Evolutionary conservation across 1,140 invertebrate genomes (phyloP).

Genomic region (Teleopsis dalmanni): DNA sequence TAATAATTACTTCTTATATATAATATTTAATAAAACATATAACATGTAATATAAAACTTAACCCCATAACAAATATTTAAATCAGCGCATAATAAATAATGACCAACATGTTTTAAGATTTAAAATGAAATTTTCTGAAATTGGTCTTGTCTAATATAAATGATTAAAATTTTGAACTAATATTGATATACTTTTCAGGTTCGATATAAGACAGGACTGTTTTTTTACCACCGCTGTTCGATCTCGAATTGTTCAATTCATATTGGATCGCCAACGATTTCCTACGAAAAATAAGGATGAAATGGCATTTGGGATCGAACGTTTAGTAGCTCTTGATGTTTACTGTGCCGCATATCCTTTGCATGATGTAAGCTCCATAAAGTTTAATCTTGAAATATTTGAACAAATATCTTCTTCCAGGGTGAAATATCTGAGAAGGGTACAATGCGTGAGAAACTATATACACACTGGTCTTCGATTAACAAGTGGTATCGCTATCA

Average conservation of each 20-base stretch:
- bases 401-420: slow-evolving; percentile 39
- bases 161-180: background rate
- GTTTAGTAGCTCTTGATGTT: slow-evolving; percentile 65
- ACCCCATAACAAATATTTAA: too few species aligned
- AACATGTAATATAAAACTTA: too few species aligned
- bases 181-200: slow-evolving; percentile 51
- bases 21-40: too few species aligned
- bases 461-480: slow-evolving; percentile 78
- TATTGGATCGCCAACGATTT: slow-evolving; percentile 80
- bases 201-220: slow-evolving; percentile 68
- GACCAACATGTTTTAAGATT: too few species aligned
- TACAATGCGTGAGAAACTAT: slow-evolving; percentile 68
- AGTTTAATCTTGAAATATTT: background rate
- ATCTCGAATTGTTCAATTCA: slow-evolving; percentile 85
- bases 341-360: slow-evolving; percentile 84
- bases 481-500: slow-evolving; percentile 77
- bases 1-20: too few species aligned
- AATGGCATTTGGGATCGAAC: slow-evolving; percentile 76
- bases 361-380: slow-evolving; percentile 66
- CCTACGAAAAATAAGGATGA: slow-evolving; percentile 55
- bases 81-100: too few species aligned
- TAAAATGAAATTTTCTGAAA: background rate
- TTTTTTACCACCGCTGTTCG: slow-evolving; percentile 83
- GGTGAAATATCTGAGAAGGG: slow-evolving; percentile 61
- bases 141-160: slow-evolving; percentile 6